A percentile compares a stretch with the other conserved stretches of the same genome.
These are phyloP conservation scores for Oophaga sylvatica DNA, from an alignment of 2,797 vertebrate species.

Conservation along the genomic window DNA sequence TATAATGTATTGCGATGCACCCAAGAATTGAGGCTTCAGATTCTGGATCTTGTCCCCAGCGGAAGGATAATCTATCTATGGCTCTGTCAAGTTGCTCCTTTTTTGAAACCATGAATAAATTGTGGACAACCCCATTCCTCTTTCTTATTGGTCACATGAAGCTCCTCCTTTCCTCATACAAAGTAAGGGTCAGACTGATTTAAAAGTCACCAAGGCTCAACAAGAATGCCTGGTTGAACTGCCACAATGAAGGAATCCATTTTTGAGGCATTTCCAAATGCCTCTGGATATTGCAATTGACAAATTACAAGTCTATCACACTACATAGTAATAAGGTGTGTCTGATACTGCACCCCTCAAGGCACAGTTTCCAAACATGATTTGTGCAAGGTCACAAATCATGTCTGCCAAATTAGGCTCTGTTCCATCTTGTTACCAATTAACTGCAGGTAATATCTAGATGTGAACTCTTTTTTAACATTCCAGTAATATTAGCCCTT, in stretches of 20 bases:
- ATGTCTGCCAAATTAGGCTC: constrained; percentile 2
- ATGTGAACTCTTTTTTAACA: background rate
- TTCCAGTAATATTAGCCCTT: background rate
- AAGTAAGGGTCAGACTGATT: background rate
- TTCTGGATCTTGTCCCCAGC: too few species aligned
- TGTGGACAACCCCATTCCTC: background rate
- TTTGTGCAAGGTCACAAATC: background rate
- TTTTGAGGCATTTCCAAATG: background rate
- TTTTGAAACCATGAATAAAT: background rate
- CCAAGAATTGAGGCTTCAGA: background rate
- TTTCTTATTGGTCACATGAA: background rate
- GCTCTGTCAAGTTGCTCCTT: background rate
- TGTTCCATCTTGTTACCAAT: constrained; percentile 12
- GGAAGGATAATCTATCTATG: too few species aligned
- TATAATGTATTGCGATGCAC: background rate
- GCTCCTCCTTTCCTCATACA: background rate
- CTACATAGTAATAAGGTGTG: background rate
- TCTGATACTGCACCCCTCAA: background rate
- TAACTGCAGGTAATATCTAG: background rate
- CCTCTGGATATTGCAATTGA: background rate
- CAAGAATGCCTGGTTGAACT: background rate
- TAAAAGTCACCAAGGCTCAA: background rate
- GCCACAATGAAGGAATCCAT: background rate
- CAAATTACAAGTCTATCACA: background rate
- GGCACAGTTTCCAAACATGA: constrained; percentile 6